A percentile compares a stretch with the other conserved stretches of the same genome.
Evolutionary conservation across 35 echinoderm and acorn worm genomes (phyloP).

Genomic region (Anneissia japonica): DNA sequence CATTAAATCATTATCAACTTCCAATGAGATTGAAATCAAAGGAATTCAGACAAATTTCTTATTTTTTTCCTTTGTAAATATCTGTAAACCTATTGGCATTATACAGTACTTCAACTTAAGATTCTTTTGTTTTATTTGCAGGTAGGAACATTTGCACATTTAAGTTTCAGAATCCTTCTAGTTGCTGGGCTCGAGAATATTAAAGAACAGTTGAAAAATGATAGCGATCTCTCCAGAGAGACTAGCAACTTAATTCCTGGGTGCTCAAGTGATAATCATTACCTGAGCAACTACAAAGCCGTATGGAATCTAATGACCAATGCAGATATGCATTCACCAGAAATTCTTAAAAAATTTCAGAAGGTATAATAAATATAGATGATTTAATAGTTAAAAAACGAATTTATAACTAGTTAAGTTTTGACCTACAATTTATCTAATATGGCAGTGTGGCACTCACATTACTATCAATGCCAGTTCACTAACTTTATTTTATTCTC

Average conservation of each 20-base stretch:
- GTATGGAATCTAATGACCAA: slow-evolving; percentile 52
- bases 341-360: slow-evolving; percentile 14
- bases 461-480: background rate
- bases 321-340: slow-evolving; percentile 29
- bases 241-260: background rate
- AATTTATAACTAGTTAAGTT: too few relatives aligned
- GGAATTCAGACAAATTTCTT: too few relatives aligned
- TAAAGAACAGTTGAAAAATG: background rate
- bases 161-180: slow-evolving; percentile 25
- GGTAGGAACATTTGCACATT: slow-evolving; percentile 25
- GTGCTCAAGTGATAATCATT: slow-evolving; percentile 27
- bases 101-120: background rate
- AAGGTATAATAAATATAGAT: too few relatives aligned
- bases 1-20: too few relatives aligned
- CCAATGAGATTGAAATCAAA: too few relatives aligned
- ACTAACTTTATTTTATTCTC: background rate
- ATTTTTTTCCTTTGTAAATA: too few relatives aligned
- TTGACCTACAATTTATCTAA: background rate
- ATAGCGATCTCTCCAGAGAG: background rate
- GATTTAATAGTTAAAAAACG: too few relatives aligned
- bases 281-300: slow-evolving; percentile 33
- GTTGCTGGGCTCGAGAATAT: slow-evolving; percentile 18
- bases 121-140: background rate
- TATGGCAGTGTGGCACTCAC: too few relatives aligned
- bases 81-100: too few relatives aligned